Conservation (phyloP, 2,113 vertebrate genomes). For the Sula dactylatra region DNA sequence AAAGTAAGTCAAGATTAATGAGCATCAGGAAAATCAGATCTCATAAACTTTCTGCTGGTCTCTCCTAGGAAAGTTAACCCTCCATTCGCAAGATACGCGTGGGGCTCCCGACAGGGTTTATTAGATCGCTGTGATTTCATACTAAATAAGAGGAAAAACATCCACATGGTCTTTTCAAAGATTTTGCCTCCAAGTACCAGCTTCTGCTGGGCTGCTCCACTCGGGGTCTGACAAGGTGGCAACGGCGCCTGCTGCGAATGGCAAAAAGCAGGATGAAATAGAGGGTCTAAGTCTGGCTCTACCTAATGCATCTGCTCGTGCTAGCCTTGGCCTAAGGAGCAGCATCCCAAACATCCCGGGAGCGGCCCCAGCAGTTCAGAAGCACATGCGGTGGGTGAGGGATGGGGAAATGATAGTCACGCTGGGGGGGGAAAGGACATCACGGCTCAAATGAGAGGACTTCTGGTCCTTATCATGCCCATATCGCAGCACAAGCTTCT, state of each 20-base stretch:
- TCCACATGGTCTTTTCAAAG: background rate
- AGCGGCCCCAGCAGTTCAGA: background rate
- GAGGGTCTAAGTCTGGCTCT: background rate
- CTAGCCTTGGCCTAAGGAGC: background rate
- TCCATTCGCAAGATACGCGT: fast-evolving
- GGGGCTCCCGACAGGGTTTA: background rate
- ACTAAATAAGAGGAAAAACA: background rate
- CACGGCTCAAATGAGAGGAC: background rate
- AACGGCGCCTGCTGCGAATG: fast-evolving
- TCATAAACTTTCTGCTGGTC: background rate
- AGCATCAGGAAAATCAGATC: background rate
- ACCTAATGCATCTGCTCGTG: too few species aligned
- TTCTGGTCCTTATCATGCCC: background rate
- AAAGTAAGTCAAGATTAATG: background rate
- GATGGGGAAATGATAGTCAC: fast-evolving
- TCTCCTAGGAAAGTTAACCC: background rate
- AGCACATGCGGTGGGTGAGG: fast-evolving
- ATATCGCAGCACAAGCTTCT: background rate
- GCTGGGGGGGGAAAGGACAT: too few species aligned
- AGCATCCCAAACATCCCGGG: background rate
- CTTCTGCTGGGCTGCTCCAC: background rate
- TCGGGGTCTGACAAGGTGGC: background rate
- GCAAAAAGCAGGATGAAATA: background rate
- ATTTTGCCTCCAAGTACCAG: background rate
- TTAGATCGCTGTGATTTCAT: background rate